Base-by-base conservation (phyloP, 2,113 vertebrate species). In the Syrrhaptes paradoxus region DNA sequence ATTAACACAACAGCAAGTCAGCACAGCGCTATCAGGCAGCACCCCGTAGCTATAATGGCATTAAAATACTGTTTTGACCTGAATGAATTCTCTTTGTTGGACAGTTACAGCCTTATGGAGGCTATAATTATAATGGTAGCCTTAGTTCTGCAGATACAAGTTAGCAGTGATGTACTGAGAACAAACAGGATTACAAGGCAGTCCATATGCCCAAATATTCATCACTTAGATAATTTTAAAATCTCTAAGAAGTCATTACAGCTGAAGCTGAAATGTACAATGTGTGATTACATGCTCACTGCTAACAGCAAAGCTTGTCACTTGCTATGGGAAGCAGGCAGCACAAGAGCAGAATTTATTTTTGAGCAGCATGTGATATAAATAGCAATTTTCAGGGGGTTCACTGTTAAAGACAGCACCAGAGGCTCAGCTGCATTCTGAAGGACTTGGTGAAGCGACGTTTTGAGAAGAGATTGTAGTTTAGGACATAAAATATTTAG, bases 31-130 rank as follows among this genome's bases (percentile, higher is more conserved):
- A 89, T 63, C 76, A 95, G 79, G 77, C 92, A 94, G 81, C 55
- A 51, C 77, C 66, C 65, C 67, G 79, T 92, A 94, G 87, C 92
- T 92, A 61, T 79, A 87, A 89, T 94, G 86, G 77, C 79, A 97
- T 98, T 95, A 93, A 94, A 76, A 92, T 95, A 94, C 86, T 95
- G 68, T 95, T 97, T 96, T 97, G 96, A 96, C 94, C 92, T 91
- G 87, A 89, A 61, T 88, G 71, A 94, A 90, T 97, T 86, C 66
- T 71, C 73, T 97, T 97, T 97, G 95, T 96, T 95, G 94, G 92
- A 93, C 75, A 91, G 94, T 96, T 95, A 83, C 75, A 96, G 85
- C 89, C 93, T 96, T 93, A 83, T 93, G 74, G 86, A 93, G 74
- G 57, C 79, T 91, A 59, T 87, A 96, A 95, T 97, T 97, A 94